These are phyloP conservation scores for Dasyornis broadbenti DNA, from an alignment of 2,113 vertebrate genomes.

Conservation along the genomic window DNA sequence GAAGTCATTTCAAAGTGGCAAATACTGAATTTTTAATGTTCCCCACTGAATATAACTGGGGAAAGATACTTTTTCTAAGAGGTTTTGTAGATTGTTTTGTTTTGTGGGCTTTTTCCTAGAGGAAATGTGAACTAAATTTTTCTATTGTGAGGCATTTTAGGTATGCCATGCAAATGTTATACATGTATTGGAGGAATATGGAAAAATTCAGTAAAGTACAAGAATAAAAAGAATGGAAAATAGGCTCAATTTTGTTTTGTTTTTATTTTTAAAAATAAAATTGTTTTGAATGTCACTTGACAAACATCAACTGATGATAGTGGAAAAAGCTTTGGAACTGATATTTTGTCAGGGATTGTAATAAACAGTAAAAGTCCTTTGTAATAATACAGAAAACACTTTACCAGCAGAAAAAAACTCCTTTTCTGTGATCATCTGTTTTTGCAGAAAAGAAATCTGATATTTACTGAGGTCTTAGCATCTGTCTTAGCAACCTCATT, in stretches of 20 bases:
- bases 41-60: neutral
- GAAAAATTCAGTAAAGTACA: neutral
- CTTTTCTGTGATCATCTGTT: neutral
- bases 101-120: neutral
- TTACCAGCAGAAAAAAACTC: neutral
- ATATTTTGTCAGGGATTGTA: conserved; percentile 14
- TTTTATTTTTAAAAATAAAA: conserved; percentile 23
- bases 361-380: neutral
- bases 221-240: conserved; percentile 48
- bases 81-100: conserved; percentile 12
- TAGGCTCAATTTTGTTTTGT: neutral
- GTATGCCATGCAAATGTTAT: neutral
- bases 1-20: conserved; percentile 18
- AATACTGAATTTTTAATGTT: conserved; percentile 56
- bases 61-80: conserved; percentile 24
- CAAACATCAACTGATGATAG: neutral
- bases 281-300: conserved; percentile 31
- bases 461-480: neutral
- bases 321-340: neutral
- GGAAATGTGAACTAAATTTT: neutral
- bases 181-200: neutral
- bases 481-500: neutral
- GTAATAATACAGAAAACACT: neutral
- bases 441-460: neutral
- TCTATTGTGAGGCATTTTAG: neutral